Evolutionary conservation across 2,797 vertebrate genomes (phyloP).

Genomic region (Sparidentex hasta): DNA sequence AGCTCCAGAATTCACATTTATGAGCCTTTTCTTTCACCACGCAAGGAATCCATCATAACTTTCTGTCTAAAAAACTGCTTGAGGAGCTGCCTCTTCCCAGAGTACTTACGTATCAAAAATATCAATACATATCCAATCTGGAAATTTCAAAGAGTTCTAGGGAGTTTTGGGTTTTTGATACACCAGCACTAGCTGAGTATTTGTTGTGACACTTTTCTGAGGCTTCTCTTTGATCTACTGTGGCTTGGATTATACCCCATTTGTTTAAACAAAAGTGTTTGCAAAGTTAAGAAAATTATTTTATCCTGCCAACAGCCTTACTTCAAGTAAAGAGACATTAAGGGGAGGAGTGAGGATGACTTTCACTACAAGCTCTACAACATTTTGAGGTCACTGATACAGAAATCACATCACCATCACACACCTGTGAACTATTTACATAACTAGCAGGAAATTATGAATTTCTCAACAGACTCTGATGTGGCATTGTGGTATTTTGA

Average conservation of each 20-base stretch:
- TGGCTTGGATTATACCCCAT: background rate
- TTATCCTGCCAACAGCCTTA: background rate
- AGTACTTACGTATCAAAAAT: background rate
- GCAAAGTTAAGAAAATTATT: background rate
- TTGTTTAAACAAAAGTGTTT: background rate
- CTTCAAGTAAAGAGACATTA: background rate
- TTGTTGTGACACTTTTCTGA: background rate
- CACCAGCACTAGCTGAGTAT: too few relatives aligned
- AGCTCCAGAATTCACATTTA: background rate
- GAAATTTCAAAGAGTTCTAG: too few relatives aligned
- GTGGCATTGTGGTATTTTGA: constrained; percentile 28
- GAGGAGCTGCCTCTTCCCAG: background rate
- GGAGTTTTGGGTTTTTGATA: too few relatives aligned
- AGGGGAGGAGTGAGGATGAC: background rate
- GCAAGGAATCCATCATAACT: too few relatives aligned
- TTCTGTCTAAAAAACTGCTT: background rate
- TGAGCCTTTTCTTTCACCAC: too few relatives aligned
- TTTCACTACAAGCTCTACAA: background rate
- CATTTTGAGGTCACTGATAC: background rate
- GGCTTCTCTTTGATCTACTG: background rate
- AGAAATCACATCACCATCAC: constrained; percentile 10
- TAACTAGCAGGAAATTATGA: background rate
- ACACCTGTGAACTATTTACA: constrained; percentile 5
- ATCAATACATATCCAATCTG: too few relatives aligned
- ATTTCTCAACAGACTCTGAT: background rate